These are phyloP conservation scores for Dendrolimus punctatus DNA, from an alignment of 1,140 invertebrate genomes.

Conservation along the genomic window DNA sequence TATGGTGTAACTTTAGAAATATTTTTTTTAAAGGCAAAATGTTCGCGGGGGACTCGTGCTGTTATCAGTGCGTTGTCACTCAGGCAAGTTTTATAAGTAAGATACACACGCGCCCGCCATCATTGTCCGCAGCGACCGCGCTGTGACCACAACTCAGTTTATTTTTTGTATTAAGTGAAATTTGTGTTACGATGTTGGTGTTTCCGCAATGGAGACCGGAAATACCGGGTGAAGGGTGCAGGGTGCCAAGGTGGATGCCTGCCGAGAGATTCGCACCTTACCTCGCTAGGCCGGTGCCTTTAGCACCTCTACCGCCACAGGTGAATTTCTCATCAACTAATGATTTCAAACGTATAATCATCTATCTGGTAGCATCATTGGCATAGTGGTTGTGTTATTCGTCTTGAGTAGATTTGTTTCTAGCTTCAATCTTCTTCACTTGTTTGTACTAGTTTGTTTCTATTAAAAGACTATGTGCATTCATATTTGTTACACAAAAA, in stretches of 20 bases:
- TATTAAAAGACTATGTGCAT: too few species aligned
- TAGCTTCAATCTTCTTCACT: too few species aligned
- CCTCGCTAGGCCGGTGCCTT: slow-evolving; percentile 37
- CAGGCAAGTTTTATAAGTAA: slow-evolving; percentile 65
- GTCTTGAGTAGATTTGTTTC: too few species aligned
- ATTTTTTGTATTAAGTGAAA: slow-evolving; percentile 8
- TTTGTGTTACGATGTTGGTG: slow-evolving; percentile 47
- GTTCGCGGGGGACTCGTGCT: slow-evolving; percentile 58
- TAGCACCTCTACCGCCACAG: slow-evolving; percentile 43
- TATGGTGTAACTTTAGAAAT: too few species aligned
- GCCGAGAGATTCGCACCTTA: slow-evolving; percentile 57
- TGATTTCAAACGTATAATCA: too few species aligned
- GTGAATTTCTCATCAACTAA: slow-evolving; percentile 20
- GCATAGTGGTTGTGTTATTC: too few species aligned
- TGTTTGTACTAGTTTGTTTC: too few species aligned
- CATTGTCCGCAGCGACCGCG: slow-evolving; percentile 47
- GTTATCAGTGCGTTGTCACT: slow-evolving; percentile 59
- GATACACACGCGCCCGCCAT: slow-evolving; percentile 33
- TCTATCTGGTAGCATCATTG: too few species aligned
- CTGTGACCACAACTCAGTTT: slow-evolving; percentile 36
- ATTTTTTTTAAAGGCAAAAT: slow-evolving; percentile 5
- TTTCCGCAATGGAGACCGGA: slow-evolving; percentile 54
- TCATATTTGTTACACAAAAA: too few species aligned
- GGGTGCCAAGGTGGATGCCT: slow-evolving; percentile 49
- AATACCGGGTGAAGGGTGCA: slow-evolving; percentile 36